phyloP scores from a whole-genome alignment of 2,113 vertebrate species.

The Anser cygnoides region DNA sequence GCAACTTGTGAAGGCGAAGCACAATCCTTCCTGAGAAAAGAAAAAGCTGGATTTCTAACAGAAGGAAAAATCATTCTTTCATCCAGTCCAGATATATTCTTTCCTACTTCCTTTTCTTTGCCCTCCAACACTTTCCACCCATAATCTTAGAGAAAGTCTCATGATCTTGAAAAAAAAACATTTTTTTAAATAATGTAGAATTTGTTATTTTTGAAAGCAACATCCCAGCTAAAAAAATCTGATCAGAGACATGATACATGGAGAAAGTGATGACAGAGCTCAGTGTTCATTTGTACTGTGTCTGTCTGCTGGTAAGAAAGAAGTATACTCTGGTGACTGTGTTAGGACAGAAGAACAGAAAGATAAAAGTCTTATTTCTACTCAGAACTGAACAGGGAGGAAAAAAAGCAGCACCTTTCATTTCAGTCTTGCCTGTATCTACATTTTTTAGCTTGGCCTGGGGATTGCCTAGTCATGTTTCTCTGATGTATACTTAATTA shows the following conservation, averaged over 20 bases:
- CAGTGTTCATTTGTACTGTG: background rate
- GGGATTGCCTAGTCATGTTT: constrained; percentile 5
- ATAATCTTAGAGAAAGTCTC: background rate
- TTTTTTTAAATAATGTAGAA: background rate
- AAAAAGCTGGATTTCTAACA: background rate
- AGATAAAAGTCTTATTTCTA: background rate
- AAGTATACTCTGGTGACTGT: background rate
- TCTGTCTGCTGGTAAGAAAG: background rate
- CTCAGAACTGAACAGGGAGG: background rate
- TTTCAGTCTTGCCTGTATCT: background rate
- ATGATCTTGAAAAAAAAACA: background rate
- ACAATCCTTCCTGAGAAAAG: background rate
- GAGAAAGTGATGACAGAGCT: background rate
- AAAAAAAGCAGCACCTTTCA: background rate
- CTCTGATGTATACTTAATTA: constrained; percentile 26
- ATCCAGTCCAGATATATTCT: background rate
- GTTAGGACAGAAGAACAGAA: background rate
- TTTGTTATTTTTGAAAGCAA: background rate
- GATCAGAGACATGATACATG: background rate
- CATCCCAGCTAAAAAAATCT: background rate
- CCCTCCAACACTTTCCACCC: background rate
- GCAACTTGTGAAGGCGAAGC: background rate
- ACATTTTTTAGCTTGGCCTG: background rate
- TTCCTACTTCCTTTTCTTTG: background rate
- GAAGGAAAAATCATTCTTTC: background rate